Evolutionary conservation across 2,888 invertebrate species (phyloP), one percentile per base, ranked within the genome.

Genomic region (Scrobipalpa costella): DNA sequence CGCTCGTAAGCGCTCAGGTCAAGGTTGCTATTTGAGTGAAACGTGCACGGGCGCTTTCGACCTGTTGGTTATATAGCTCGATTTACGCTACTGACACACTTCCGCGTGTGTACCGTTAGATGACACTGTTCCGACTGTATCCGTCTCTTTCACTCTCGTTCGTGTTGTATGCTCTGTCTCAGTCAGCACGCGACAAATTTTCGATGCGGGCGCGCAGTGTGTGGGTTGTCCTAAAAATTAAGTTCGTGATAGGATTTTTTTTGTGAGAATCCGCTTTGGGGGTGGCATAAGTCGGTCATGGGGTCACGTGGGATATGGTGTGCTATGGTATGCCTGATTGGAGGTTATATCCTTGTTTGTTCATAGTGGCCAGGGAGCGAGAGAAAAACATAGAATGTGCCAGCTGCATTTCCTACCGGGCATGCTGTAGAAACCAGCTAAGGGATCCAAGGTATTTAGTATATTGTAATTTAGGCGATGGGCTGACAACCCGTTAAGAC

Each of bases 51-150:
- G 73, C 79, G 77, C 71, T 86, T 90, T 79, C 83, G 82, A 77
- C 87, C 79, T 78, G 76, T 73, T 75, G 74, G 69, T 72, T 73
- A 72, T 75, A 73, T 72, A 73, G 73, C 69, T 62, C 70, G 73
- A 73, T 87, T 86, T 86, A 90, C 88, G 90, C 90, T 83, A 90
- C 88, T 92, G 91, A 92, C 92, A 92, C 84, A 92, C 90, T 90
- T 92, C 90, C 88, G 85, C 80, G 80, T 80, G 83, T 71, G 82
- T 89, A 90, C 92, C 92, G 92, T 92, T 92, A 92, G 80, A 71
- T 85, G 91, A 84, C 90, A 88, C 88, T 82, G 83, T 89, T 89
- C 84, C 72, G 78, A 73, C 71, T 79, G 73, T 79, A 74, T 73
- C 80, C 79, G 78, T 87, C 87, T 88, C 88, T 85, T 86, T 90